Evolutionary conservation across 2,888 invertebrate genomes (phyloP).

Genomic region (Netelia melanura): DNA sequence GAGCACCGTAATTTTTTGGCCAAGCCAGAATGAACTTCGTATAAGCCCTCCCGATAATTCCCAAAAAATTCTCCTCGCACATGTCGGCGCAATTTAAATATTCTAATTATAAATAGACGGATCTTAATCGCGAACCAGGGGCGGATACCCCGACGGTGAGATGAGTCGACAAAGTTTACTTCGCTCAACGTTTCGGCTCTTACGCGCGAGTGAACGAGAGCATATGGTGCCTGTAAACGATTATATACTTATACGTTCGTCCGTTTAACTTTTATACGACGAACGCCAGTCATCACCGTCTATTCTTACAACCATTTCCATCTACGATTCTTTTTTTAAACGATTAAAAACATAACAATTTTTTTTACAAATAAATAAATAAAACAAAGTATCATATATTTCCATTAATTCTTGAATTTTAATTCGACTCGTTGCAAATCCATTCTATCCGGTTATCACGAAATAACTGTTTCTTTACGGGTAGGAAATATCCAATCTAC

Average conservation of each 20-base stretch:
- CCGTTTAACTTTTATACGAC: background rate
- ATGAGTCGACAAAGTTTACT: slow-evolving; percentile 73
- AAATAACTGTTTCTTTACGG: background rate
- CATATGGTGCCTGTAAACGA: slow-evolving; percentile 80
- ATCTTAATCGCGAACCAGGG: slow-evolving; percentile 64
- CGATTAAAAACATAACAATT: background rate
- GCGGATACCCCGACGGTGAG: slow-evolving; percentile 66
- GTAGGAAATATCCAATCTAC: slow-evolving; percentile 32
- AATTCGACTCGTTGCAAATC: background rate
- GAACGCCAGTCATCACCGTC: background rate
- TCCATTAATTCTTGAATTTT: background rate
- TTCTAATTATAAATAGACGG: slow-evolving; percentile 80
- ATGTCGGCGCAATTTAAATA: slow-evolving; percentile 82
- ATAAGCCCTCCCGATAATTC: slow-evolving; percentile 32
- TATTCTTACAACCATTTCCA: background rate
- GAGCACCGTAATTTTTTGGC: slow-evolving; percentile 55
- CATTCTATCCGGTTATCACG: slow-evolving; percentile 1
- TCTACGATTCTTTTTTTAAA: background rate
- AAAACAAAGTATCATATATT: background rate
- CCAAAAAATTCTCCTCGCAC: slow-evolving; percentile 71
- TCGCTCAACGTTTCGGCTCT: slow-evolving; percentile 74
- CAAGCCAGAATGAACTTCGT: slow-evolving; percentile 48
- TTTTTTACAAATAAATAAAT: background rate
- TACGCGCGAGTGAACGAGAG: slow-evolving; percentile 72
- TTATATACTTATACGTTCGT: slow-evolving; percentile 67